Conservation (phyloP, 2,797 vertebrate species). For the Muscicapa comitata region DNA sequence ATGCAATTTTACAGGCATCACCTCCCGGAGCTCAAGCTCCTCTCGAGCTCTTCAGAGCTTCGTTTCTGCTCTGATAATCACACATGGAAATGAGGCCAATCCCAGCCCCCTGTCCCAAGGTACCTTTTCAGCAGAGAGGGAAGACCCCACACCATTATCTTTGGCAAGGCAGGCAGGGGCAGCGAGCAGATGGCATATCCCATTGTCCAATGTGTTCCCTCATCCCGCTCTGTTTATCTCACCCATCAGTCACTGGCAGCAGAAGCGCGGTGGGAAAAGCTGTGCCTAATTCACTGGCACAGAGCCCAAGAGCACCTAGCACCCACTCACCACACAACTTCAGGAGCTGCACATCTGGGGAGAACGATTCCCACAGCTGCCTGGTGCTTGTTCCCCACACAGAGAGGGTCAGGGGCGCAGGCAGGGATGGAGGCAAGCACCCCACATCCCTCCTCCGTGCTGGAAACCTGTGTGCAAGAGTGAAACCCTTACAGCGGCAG, state of each 20-base stretch:
- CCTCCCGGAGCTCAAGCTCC: not conserved
- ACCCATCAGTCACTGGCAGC: not conserved
- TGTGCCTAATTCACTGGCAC: not conserved
- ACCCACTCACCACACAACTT: not conserved
- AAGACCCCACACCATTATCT: not conserved
- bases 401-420: rapidly evolving
- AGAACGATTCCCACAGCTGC: not conserved
- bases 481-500: not conserved
- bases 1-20: not conserved
- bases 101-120: rapidly evolving
- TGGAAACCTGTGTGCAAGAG: not conserved
- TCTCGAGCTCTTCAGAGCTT: not conserved
- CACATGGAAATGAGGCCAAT: not conserved
- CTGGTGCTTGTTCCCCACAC: not conserved
- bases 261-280: rapidly evolving
- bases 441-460: not conserved
- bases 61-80: not conserved
- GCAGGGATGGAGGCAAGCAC: not conserved
- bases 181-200: rapidly evolving
- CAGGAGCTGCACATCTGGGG: not conserved
- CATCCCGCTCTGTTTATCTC: not conserved
- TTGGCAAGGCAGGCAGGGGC: not conserved
- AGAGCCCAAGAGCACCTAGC: not conserved
- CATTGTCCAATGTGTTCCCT: too few relatives aligned
- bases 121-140: not conserved